Evolutionary conservation across 2,888 invertebrate species (phyloP), one percentile per base, ranked within the genome.

Genomic region (Scaptomyza reducta): DNA sequence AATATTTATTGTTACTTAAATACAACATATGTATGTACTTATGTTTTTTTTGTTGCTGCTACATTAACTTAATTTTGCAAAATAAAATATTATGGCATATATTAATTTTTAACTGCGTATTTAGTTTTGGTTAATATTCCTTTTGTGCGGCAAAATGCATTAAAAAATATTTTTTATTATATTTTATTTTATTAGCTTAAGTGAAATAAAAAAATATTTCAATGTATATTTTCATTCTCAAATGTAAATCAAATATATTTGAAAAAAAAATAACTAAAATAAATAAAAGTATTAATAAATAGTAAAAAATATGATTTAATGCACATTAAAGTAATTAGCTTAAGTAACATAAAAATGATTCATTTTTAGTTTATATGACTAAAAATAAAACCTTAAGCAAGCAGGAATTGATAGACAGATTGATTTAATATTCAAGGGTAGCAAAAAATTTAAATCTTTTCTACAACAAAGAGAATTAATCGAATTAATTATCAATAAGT

Each of bases 1-100:
- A 86, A 78, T 62, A 76, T 83, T 80, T 74, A 45, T 66, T 46
- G 29, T 29, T 31, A 31, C 45, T 61, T 51, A 27, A 59, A 42
- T 54, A 22, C 51, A 60, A 47, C 31, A 25, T 6, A 31, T 7
- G 1, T 22, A 22, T 14, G 35, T 6, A 38, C 38, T 14, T 14
- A 38, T 14, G 38, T 38, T 6, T 1, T 1, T 14, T 38, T 38
- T 38, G 38, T 38, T 38, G n/a, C 14, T 41, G 13, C 6, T 25
- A 16, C 38, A 27, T 46, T 22, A 46, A 57, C 25, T 6, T 47
- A 9, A 33, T 42, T 27, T 40, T 31, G 9, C 6, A 0, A n/a
- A 27, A 33, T 25, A 45, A 27, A 3, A 31, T 9, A 31, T 31
- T 3, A 31, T 31, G 10, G 31, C n/a, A 35, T n/a, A 35, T 13